Conservation (phyloP, 2,797 vertebrate genomes). For the Crocodylus rhombifer region DNA sequence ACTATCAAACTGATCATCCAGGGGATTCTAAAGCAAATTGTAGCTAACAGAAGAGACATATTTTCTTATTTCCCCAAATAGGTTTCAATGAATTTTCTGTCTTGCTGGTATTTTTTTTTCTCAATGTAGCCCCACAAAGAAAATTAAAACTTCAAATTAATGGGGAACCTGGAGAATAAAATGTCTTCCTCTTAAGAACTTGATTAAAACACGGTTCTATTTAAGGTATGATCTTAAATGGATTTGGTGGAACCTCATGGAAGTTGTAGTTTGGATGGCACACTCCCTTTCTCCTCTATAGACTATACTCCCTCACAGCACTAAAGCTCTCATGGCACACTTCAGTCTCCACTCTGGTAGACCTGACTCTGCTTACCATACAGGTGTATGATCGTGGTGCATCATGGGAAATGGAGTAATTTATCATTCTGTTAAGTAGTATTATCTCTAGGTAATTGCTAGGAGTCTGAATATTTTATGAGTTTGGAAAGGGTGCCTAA, state of each 20-base stretch:
- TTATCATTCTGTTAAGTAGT: too few relatives aligned
- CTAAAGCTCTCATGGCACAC: neutral
- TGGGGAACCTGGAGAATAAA: neutral
- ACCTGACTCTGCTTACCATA: too few relatives aligned
- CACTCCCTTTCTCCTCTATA: neutral
- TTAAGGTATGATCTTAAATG: neutral
- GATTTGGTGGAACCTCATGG: neutral
- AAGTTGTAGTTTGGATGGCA: neutral
- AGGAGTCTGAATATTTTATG: too few relatives aligned
- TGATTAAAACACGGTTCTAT: neutral
- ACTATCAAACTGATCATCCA: constrained; percentile 25
- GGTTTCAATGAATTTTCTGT: constrained; percentile 28
- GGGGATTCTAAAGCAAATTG: constrained; percentile 5
- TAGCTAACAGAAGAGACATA: neutral
- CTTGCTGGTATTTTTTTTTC: neutral
- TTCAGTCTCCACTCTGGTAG: too few relatives aligned
- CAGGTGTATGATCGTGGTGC: too few relatives aligned
- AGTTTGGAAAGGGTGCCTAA: too few relatives aligned
- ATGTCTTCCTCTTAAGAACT: neutral
- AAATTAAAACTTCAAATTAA: neutral
- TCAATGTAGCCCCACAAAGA: neutral
- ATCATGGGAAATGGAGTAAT: too few relatives aligned
- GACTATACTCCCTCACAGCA: neutral
- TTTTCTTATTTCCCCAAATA: constrained; percentile 14
- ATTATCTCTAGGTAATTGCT: too few relatives aligned